Conservation (phyloP, 2,888 invertebrate genomes). For the Lamproptera curius region DNA sequence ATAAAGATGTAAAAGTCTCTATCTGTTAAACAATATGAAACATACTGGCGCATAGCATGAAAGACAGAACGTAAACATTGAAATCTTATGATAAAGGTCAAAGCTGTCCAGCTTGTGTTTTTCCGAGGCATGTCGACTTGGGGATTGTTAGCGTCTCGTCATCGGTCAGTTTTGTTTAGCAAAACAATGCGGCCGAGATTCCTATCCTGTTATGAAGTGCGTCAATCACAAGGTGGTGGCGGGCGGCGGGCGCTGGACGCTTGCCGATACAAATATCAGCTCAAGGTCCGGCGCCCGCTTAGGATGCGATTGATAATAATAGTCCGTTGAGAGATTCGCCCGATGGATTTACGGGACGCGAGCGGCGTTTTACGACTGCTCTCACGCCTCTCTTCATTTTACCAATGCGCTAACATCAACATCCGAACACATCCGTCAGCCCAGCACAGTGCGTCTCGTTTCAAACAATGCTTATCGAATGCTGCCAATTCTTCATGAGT, state of each 20-base stretch:
- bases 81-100: no score
- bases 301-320: slow-evolving; percentile 27
- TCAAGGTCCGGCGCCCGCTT: slow-evolving; percentile 29
- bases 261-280: slow-evolving; percentile 30
- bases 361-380: not conserved
- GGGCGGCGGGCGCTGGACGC: slow-evolving; percentile 23
- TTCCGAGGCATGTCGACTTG: no score
- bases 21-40: no score
- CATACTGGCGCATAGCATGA: no score
- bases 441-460: no score
- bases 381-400: not conserved
- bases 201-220: slow-evolving; percentile 23
- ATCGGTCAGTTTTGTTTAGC: not conserved
- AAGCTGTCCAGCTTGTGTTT: no score
- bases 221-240: slow-evolving; percentile 23
- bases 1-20: no score
- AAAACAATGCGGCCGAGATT: slow-evolving; percentile 15
- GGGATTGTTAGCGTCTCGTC: not conserved
- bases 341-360: not conserved
- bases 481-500: no score
- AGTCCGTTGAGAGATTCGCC: slow-evolving; percentile 25
- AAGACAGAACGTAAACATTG: no score
- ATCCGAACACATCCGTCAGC: no score
- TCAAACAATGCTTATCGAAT: no score
- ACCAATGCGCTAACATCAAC: slow-evolving; percentile 7